A percentile compares a stretch with the other conserved stretches of the same genome.
phyloP scores from a whole-genome alignment of 2,797 vertebrate genomes.

The Galagoides demidoff region DNA sequence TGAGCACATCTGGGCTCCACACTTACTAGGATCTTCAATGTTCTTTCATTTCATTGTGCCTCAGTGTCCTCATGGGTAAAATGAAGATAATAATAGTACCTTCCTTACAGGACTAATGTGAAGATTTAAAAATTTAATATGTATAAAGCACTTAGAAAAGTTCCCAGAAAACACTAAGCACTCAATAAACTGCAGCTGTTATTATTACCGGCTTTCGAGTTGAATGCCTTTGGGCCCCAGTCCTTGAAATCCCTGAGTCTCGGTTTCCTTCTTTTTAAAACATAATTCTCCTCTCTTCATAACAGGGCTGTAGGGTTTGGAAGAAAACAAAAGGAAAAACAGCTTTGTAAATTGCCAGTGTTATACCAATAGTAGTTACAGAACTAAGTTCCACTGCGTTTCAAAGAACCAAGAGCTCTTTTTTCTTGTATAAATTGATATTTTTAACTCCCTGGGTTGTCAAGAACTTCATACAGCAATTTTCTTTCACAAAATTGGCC shows the following conservation, averaged over 20 bases:
- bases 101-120: constrained; percentile 35
- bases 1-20: too few species aligned
- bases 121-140: constrained; percentile 71
- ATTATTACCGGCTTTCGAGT: constrained; percentile 44
- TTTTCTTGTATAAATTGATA: constrained; percentile 5
- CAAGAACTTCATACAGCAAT: constrained; percentile 37
- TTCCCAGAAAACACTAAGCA: constrained; percentile 51
- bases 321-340: constrained; percentile 66
- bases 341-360: background rate
- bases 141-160: constrained; percentile 61
- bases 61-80: background rate
- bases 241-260: constrained; percentile 50
- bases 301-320: constrained; percentile 4
- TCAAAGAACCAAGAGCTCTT: constrained; percentile 21
- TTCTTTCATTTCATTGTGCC: background rate
- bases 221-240: constrained; percentile 45
- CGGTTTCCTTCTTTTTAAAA: constrained; percentile 39
- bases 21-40: background rate
- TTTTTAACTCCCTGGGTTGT: constrained; percentile 32
- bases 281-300: constrained; percentile 18
- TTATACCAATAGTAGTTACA: background rate
- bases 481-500: constrained; percentile 58
- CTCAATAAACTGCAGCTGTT: constrained; percentile 50
- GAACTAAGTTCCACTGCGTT: constrained; percentile 26
- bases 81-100: constrained; percentile 15